Evolutionary conservation across 2,797 vertebrate species (phyloP), one percentile per base, ranked within the genome.

Genomic region (Cyprinella venusta): DNA sequence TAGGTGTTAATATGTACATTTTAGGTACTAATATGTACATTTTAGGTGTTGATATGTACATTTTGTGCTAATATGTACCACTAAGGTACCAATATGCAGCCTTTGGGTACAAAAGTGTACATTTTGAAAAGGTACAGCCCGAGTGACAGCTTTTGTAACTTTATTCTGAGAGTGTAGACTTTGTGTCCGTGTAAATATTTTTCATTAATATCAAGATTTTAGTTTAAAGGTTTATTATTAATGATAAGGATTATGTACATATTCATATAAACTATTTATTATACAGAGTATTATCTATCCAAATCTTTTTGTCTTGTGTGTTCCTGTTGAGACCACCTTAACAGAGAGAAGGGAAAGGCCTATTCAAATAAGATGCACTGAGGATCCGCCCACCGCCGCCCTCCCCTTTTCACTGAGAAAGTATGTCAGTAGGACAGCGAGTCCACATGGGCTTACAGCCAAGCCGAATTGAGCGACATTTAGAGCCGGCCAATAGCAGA

Each of bases 351-450:
- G 79, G 79, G 86, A 87, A 84, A 90, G 70, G 77, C 80, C 26
- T 85, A 76, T 86, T 84, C 56, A 84, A 85, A 88, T 83, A 3
- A 38, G 38, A 42, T 75, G 33, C 78, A 81, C 89, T 63, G 64
- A 86, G 89, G 68, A 79, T 75, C 86, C 81, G 84, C 89, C 87
- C 89, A 89, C 89, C 79, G 90, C 85, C 87, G 77, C 69, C 69
- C 81, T 90, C 80, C 90, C 86, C 79, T 89, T 89, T 89, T 88
- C 91, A 93, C 87, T 94, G 91, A 89, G 92, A 95, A 96, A 95
- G 93, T 96, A 93, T 96, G 95, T 96, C 95, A 96, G 95, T 96
- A 91, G 95, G 95, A 94, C 95, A 96, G 92, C 90, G 89, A 86
- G 86, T 93, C 91, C 92, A 94, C 90, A 93, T 92, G 91, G 93